Evolutionary conservation across 2,113 vertebrate species (phyloP), one percentile per base, ranked within the genome.

Genomic region (Coptodon rendalli): DNA sequence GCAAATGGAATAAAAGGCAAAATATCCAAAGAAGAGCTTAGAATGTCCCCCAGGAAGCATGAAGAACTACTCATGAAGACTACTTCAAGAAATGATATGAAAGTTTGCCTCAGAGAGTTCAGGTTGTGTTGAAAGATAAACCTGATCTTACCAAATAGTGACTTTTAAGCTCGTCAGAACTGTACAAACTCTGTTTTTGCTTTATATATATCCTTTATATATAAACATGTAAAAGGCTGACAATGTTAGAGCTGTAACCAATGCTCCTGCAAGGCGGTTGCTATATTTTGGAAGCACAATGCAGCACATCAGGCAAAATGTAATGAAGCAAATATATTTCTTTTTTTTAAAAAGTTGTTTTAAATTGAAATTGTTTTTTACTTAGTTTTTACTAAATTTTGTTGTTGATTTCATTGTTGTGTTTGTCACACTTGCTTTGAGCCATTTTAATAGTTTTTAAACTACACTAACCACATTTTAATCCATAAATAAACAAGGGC

Each of bases 1-100:
- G 11, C 4, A 68, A 38, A 38, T 68, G 34, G 11, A 66, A 22
- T 38, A 22, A 66, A 66, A 66, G 61, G 61, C 11, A 66, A 66
- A 66, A 38, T 66, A 38, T 66, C 10, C 4, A 0, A 22, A 66
- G 34, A 66, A 0, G 34, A 66, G 10, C 61, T 66, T 66, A 22
- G 10, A 66, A 66, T 13, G 1, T 38, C 10, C 61, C 61, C 34
- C 34, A 38, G 34, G 31, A 38, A 38, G 10, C 61, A 36, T 0
- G 6, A 17, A 36, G 61, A 66, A 12, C 31, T n/a, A 7, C 10
- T 66, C 17, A 1, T 7, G 59, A 63, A 66, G 31, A 66, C 31
- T 66, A 3, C 31, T 66, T 66, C 10, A 66, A 63, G 59, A 36
- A 63, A 36, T 36, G 9, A 66, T 66, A n/a, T 66, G 31, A 66